Evolutionary conservation across 2,888 invertebrate species (phyloP).

Genomic region (Athrips mouffetella): DNA sequence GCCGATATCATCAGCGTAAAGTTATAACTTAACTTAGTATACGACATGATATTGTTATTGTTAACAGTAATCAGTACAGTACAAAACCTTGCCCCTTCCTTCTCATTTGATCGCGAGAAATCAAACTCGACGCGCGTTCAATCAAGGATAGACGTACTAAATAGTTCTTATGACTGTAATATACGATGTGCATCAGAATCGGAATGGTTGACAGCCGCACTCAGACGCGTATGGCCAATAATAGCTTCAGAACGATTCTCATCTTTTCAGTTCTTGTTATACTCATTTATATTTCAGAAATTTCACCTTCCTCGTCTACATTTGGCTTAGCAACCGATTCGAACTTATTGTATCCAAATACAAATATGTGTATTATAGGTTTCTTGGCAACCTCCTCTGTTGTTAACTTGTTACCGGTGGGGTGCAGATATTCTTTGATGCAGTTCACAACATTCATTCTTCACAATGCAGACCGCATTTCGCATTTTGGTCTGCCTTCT

Average conservation of each 20-base stretch:
- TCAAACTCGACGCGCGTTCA: conserved; percentile 24
- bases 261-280: neutral
- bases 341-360: neutral
- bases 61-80: neutral
- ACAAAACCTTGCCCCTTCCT: conserved; percentile 6
- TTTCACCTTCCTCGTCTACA: neutral
- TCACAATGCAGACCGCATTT: too few relatives aligned
- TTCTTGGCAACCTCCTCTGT: conserved; percentile 3
- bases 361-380: too few relatives aligned
- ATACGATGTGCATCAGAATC: conserved; percentile 27
- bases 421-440: neutral
- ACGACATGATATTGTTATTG: neutral
- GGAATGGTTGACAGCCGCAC: conserved; percentile 32
- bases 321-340: conserved; percentile 10
- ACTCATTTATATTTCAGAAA: neutral
- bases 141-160: conserved; percentile 21
- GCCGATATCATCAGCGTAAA: too few relatives aligned
- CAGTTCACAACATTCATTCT: too few relatives aligned
- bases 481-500: neutral
- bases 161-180: conserved; percentile 21
- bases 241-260: conserved; percentile 8
- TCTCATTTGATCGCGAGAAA: neutral
- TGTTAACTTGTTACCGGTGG: conserved; percentile 10
- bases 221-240: conserved; percentile 23
- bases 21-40: too few relatives aligned